Evolutionary conservation across 2,113 vertebrate genomes (phyloP).

Genomic region (Turnix velox): DNA sequence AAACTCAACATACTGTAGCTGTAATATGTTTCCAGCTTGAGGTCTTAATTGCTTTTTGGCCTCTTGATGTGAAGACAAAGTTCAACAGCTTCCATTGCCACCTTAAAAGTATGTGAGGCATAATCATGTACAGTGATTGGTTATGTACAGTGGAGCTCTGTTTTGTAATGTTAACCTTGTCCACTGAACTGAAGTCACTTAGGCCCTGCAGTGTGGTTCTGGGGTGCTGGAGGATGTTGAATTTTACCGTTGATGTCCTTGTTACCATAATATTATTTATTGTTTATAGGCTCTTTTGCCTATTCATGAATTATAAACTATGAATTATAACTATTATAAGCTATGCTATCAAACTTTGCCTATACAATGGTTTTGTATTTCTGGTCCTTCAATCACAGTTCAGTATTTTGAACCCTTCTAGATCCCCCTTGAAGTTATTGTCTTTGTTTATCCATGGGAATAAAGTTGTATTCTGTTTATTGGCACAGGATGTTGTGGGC

Average conservation of each 20-base stretch:
- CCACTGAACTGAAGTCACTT: neutral
- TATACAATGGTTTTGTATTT: neutral
- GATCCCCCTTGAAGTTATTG: neutral
- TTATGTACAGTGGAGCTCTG: neutral
- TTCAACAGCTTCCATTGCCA: neutral
- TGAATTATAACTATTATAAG: too few relatives aligned
- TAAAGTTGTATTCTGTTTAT: neutral
- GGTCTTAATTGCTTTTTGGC: neutral
- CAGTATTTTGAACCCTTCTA: neutral
- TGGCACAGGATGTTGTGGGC: conserved; percentile 81
- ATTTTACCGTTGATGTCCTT: neutral
- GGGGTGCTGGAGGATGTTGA: neutral
- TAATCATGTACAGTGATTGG: neutral
- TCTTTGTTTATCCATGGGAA: neutral
- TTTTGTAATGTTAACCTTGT: neutral
- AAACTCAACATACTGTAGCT: neutral
- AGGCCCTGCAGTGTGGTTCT: neutral
- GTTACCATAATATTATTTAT: neutral
- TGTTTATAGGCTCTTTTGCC: neutral
- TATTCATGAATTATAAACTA: neutral
- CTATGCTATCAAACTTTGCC: neutral
- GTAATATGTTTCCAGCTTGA: neutral
- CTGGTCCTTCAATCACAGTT: neutral
- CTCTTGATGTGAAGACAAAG: neutral
- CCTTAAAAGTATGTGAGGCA: neutral